A percentile compares a stretch with the other conserved stretches of the same genome.
phyloP scores from a whole-genome alignment of 2,113 vertebrate genomes.

The Okapia johnstoni region DNA sequence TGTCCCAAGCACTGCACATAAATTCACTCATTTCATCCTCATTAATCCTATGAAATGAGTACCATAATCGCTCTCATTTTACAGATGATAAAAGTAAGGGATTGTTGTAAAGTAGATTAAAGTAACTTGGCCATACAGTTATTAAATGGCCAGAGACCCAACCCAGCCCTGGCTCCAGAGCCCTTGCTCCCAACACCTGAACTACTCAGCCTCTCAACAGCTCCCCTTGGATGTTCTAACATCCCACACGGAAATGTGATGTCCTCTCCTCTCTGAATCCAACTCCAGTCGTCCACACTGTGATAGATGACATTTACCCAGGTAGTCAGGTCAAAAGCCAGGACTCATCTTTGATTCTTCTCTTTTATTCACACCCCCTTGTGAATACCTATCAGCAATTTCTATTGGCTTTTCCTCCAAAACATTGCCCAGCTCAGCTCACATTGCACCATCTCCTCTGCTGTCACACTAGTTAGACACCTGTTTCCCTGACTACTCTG shows the following conservation, averaged over 20 bases:
- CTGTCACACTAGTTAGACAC: too few species aligned
- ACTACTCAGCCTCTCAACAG: background rate
- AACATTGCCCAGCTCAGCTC: background rate
- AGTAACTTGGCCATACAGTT: background rate
- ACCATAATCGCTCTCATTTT: background rate
- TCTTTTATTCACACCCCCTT: background rate
- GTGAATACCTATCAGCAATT: background rate
- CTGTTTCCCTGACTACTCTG: background rate
- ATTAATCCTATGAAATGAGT: background rate
- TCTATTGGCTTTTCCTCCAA: background rate
- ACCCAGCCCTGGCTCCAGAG: background rate
- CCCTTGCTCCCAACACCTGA: background rate
- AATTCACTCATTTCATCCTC: background rate
- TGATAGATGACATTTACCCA: background rate
- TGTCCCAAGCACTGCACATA: background rate
- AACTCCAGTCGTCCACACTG: background rate
- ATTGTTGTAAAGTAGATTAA: background rate
- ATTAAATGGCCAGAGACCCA: background rate
- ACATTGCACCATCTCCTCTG: background rate
- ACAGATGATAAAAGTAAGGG: background rate
- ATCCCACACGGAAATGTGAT: background rate
- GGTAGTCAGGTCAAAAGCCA: background rate
- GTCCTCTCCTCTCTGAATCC: background rate
- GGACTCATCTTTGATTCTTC: background rate
- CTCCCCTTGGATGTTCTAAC: background rate